phyloP scores from a whole-genome alignment of 2,113 vertebrate genomes.

The Progne subis region DNA sequence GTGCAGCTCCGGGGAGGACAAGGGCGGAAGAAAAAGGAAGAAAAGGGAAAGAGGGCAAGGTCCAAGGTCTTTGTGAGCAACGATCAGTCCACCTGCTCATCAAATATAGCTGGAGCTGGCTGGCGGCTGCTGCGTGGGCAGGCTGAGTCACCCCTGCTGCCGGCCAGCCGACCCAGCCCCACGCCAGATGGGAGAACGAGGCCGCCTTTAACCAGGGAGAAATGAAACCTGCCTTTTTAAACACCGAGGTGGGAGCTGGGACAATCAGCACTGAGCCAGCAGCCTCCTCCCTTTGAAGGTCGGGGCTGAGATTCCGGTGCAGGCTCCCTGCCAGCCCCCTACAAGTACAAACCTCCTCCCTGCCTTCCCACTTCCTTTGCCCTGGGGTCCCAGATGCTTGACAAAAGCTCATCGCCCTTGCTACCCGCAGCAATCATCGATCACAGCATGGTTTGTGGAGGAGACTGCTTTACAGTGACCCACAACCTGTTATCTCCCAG shows the following conservation, averaged over 20 bases:
- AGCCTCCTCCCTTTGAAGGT: neutral
- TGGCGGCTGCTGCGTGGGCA: neutral
- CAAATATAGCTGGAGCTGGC: neutral
- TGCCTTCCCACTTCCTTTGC: neutral
- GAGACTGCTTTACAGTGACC: neutral
- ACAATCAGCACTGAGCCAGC: neutral
- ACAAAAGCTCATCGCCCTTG: rapidly evolving
- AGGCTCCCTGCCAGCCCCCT: neutral
- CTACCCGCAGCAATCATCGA: rapidly evolving
- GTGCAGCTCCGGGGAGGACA: neutral
- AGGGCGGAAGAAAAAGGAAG: too few species aligned
- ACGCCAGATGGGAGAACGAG: neutral
- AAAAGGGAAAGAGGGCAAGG: neutral
- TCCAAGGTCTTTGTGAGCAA: neutral
- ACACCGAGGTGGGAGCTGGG: neutral
- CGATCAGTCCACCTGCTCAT: neutral
- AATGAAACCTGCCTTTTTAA: slow-evolving; percentile 19
- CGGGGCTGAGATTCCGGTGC: neutral
- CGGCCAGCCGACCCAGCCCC: neutral
- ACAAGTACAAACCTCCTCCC: neutral
- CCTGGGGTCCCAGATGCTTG: neutral
- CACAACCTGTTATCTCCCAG: neutral
- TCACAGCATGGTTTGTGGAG: neutral
- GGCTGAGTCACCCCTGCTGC: slow-evolving; percentile 32
- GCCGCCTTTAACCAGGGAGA: neutral